Base-by-base conservation (phyloP, 2,113 vertebrate species). In the Megaptera novaeangliae region DNA sequence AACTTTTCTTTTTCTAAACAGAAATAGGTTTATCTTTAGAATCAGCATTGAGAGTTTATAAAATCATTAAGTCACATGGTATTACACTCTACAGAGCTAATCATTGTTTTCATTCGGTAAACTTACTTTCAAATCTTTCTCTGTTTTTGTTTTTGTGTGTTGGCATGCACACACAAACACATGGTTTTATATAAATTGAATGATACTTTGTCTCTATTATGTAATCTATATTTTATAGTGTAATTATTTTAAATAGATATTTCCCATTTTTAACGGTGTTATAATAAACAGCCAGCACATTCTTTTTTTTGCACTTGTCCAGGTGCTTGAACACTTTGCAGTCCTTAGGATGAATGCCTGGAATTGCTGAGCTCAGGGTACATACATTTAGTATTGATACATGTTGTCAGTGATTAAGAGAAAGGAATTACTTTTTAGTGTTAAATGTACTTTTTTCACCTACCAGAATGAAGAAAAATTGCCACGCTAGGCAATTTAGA, bases 1-100 rank as follows among this genome's bases (percentile, higher is more conserved):
- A 81, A 91, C 31, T 36, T 82, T 61, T 57, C 29, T 83, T 95
- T 89, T 90, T 74, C 39, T 78, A 78, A 97, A 39, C 25, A 95
- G 68, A 96, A 90, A 27, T 84, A 86, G 20, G 11, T 41, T 83
- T 94, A 31, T 88, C 83, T 68, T 95, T 97, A 89, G 85, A 77
- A 31, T 78, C 41, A 91, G 27, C 78, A 55, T 61, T 95, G 44
- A 39, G 18, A 83, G 41, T 82, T 94, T 96, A 71, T 74, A 84
- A 89, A 90, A 78, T 90, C 21, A 72, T 31, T 83, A 84, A 93
- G 46, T 93, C 49, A 55, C 21, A 31, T 86, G 46, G 36, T 78
- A 14, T 44, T 90, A 23, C 2, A 88, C 41, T 80, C 21, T 97
- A 27, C 41, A 84, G 14, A 77, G 25, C 23, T 91, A 84, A 57